Conservation (phyloP, 2,888 invertebrate genomes). For the Andrena trimmerana region DNA sequence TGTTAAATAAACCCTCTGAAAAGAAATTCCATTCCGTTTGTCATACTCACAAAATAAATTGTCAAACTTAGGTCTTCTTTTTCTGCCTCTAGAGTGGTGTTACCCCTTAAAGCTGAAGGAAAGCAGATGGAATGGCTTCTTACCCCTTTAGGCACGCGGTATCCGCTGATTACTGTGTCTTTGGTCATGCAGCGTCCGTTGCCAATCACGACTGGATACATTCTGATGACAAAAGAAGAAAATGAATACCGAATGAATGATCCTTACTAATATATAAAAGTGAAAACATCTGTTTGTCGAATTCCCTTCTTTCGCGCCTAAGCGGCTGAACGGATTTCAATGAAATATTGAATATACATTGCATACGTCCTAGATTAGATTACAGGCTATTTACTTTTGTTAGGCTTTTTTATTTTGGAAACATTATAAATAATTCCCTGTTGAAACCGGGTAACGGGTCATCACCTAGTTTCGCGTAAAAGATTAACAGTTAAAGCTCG, state of each 20-base stretch:
- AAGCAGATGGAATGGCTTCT: constrained; percentile 77
- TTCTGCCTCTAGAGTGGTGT: no score
- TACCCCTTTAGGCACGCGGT: constrained; percentile 92
- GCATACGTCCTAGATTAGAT: not conserved
- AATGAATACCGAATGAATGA: not conserved
- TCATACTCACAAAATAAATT: no score
- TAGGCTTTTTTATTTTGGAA: no score
- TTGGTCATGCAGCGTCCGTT: constrained; percentile 90
- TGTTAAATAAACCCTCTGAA: no score
- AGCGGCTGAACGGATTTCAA: no score
- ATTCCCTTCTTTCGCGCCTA: no score
- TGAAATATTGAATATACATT: not conserved
- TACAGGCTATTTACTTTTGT: no score
- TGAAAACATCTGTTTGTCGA: not conserved
- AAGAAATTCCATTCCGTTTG: no score
- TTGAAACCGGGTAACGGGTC: no score
- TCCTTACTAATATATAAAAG: not conserved
- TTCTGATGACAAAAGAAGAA: constrained; percentile 84
- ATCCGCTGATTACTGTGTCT: constrained; percentile 90
- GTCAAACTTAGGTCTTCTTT: no score
- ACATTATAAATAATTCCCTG: not conserved
- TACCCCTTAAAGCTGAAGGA: not conserved
- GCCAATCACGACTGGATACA: constrained; percentile 92
- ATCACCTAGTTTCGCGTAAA: not conserved
- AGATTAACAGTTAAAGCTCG: not conserved